phyloP scores from a whole-genome alignment of 2,888 invertebrate genomes.

The Trachelus iudaicus region DNA sequence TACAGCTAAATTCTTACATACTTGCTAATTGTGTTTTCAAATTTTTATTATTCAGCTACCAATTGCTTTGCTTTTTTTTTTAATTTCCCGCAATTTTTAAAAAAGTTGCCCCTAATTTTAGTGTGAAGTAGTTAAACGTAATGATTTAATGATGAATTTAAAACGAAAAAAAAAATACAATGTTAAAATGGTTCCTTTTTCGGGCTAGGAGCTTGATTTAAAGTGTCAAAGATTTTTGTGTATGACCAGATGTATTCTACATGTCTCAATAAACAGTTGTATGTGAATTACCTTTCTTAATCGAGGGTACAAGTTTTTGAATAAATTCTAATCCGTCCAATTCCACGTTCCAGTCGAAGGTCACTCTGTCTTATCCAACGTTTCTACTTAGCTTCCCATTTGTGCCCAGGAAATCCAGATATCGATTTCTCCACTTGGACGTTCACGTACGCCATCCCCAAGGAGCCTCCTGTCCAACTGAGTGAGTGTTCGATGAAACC shows the following conservation, averaged over 20 bases:
- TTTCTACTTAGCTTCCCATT: conserved; percentile 5
- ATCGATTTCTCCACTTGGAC: neutral
- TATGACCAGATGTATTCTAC: conserved; percentile 68
- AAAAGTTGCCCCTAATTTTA: conserved; percentile 55
- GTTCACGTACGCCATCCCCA: neutral
- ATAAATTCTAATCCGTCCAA: neutral
- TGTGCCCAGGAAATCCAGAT: neutral
- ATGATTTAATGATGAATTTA: conserved; percentile 58
- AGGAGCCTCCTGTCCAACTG: neutral
- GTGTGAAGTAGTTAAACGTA: conserved; percentile 64
- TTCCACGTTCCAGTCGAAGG: neutral
- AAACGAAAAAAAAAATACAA: conserved; percentile 38
- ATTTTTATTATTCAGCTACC: conserved; percentile 54
- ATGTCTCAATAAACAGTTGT: conserved; percentile 76
- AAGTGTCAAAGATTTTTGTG: conserved; percentile 67
- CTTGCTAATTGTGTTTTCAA: conserved; percentile 36
- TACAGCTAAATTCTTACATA: conserved; percentile 37
- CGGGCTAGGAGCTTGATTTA: conserved; percentile 65
- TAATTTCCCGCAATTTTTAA: conserved; percentile 52
- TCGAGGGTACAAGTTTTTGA: conserved; percentile 26
- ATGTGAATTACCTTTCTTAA: conserved; percentile 71
- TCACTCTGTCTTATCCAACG: neutral
- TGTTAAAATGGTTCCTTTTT: conserved; percentile 62
- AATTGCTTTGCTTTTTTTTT: conserved; percentile 60
- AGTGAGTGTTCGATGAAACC: neutral